Conservation (phyloP, 2,888 invertebrate genomes). For the Pseudococcus longispinus region DNA sequence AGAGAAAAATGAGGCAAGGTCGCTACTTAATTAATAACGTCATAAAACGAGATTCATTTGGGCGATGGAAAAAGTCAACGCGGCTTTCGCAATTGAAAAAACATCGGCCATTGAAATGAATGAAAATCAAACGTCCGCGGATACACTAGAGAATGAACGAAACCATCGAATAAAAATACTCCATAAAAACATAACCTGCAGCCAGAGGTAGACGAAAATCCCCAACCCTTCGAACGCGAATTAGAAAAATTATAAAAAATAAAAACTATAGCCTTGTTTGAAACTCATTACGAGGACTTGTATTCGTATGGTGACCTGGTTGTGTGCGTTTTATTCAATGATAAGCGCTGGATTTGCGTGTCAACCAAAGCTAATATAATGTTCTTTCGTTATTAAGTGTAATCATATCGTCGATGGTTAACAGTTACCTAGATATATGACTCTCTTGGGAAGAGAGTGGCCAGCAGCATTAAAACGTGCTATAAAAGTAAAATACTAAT, state of each 20-base stretch:
- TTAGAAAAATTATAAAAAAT: slow-evolving; percentile 1
- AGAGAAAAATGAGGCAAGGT: slow-evolving; percentile 9
- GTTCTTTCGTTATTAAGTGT: slow-evolving; percentile 43
- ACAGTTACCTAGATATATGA: slow-evolving; percentile 41
- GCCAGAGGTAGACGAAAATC: not conserved
- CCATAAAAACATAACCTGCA: not conserved
- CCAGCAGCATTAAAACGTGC: slow-evolving; percentile 34
- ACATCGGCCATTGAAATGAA: not conserved
- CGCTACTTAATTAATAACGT: slow-evolving; percentile 31
- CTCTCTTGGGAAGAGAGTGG: not conserved
- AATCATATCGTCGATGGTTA: slow-evolving; percentile 39
- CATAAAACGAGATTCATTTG: slow-evolving; percentile 28
- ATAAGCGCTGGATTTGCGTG: slow-evolving; percentile 40
- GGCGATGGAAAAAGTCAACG: slow-evolving; percentile 2
- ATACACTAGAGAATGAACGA: not conserved
- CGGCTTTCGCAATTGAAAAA: not conserved
- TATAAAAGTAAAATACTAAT: slow-evolving; percentile 42
- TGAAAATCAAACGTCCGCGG: not conserved
- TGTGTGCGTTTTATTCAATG: slow-evolving; percentile 34
- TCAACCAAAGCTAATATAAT: slow-evolving; percentile 44
- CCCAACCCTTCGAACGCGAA: not conserved
- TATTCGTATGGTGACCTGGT: not conserved
- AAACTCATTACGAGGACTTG: not conserved
- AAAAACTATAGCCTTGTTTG: not conserved
- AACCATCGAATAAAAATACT: not conserved